Base-by-base conservation (phyloP, 2,888 invertebrate genomes). In the Drosophila acutilabella region DNA sequence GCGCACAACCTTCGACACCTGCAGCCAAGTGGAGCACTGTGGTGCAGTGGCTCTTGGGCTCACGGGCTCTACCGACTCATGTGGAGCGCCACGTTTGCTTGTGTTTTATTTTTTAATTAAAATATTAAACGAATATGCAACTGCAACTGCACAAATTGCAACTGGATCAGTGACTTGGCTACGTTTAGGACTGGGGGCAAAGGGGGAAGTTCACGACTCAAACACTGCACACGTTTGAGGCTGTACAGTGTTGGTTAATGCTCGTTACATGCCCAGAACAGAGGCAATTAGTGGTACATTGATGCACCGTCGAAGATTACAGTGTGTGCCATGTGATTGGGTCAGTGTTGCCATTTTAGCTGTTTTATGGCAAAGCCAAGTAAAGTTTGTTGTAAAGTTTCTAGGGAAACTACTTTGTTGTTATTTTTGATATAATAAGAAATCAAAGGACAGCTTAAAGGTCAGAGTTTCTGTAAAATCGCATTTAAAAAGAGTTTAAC, bases 61-160 rank as follows among this genome's bases (percentile, higher is more conserved):
- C 20, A 47, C 18, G 57, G 76, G 84, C 80, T 47, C 30, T 8
- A 30, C 30, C 8, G 6, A 2, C 36, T 68, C 84, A 80, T 84
- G 85, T 81, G 82, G 82, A 71, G 88, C 70, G 71, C 78, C 85
- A 81, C 80, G 80, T 87, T 83, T 71, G 87, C 70, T 73, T 36
- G 36, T 36, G 13, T 36, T 36, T 36, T 36, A 36, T 36, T 75
- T 87, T 42, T 87, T 87, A 87, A 83, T 83, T 83, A 83, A 83
- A 83, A 83, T 83, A 83, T 83, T 83, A 83, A 83, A 84, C 83
- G 85, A 87, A 83, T 87, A 81, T 87, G 81, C 80, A 84, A 83
- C 81, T 80, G 80, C 57, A 30, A 30, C 30, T 30, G 8, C 8
- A 81, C 68, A 81, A 83, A 68, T 57, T 64, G 74, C 64, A 78